Conservation (phyloP, 1,140 invertebrate genomes). For the Eumeta japonica region DNA sequence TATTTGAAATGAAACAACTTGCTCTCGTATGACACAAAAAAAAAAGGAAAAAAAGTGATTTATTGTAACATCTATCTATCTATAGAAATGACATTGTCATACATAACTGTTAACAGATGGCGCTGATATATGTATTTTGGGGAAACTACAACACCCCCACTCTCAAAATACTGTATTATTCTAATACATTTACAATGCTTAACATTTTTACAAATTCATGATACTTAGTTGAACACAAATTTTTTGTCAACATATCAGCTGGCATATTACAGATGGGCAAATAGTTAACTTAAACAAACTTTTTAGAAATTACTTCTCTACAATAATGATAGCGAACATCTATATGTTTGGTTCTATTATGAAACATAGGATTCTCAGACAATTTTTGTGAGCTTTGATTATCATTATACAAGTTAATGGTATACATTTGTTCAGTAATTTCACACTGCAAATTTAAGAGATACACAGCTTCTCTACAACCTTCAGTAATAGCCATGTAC, state of each 20-base stretch:
- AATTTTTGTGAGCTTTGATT: conserved; percentile 19
- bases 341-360: conserved; percentile 20
- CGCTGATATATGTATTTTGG: too few species aligned
- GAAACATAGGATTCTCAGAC: conserved; percentile 5
- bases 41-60: too few species aligned
- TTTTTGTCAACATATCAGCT: conserved; percentile 20
- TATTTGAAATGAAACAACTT: too few species aligned
- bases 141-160: conserved; percentile 1
- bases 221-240: conserved; percentile 6
- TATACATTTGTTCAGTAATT: conserved; percentile 5
- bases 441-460: conserved; percentile 8
- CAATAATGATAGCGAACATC: conserved; percentile 23
- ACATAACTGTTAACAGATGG: too few species aligned
- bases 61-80: too few species aligned
- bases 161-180: conserved; percentile 1
- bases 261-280: conserved; percentile 15
- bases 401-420: conserved; percentile 11
- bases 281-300: conserved; percentile 18
- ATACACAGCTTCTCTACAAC: conserved; percentile 12
- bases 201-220: conserved; percentile 5
- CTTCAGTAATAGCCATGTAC: too few species aligned
- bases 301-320: conserved; percentile 17
- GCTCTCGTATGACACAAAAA: too few species aligned
- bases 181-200: conserved; percentile 3
- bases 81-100: too few species aligned